Conservation (phyloP, 35 echinoderm and acorn worm species). For the Heliocidaris tuberculata region DNA sequence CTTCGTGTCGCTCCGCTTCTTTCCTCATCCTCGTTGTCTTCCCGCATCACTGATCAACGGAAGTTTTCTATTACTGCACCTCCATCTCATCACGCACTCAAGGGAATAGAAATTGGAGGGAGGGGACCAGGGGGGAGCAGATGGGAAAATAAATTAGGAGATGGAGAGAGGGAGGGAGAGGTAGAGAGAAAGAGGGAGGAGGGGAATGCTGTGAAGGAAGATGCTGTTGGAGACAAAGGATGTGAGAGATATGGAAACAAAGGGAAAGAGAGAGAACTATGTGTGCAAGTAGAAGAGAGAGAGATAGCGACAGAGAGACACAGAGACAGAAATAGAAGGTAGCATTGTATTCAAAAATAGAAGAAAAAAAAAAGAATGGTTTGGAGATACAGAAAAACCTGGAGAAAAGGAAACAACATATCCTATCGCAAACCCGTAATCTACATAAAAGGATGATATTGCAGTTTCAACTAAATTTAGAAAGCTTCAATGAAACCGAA, state of each 20-base stretch:
- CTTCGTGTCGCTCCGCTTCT: constrained; percentile 7
- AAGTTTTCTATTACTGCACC: constrained; percentile 30
- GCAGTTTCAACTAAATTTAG: background rate
- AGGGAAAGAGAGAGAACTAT: background rate
- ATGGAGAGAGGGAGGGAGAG: background rate
- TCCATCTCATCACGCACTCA: constrained; percentile 4
- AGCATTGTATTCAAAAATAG: background rate
- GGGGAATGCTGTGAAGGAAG: background rate
- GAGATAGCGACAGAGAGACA: background rate
- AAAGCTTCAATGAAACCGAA: background rate
- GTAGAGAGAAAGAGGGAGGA: background rate
- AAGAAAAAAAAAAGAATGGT: background rate
- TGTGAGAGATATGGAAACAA: background rate
- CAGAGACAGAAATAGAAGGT: background rate
- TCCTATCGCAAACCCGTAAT: background rate
- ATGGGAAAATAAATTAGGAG: background rate
- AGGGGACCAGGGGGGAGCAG: background rate
- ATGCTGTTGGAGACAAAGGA: background rate
- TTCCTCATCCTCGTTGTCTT: constrained; percentile 22
- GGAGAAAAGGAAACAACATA: background rate
- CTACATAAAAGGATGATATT: background rate
- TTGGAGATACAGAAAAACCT: background rate
- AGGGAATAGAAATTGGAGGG: background rate
- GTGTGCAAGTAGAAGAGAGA: background rate
- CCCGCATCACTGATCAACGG: constrained; percentile 37